Percentiles rank a stretch among this genome's conserved stretches.
Conservation (phyloP, 2,797 vertebrate species). For the Catamblyrhynchus diadema region DNA sequence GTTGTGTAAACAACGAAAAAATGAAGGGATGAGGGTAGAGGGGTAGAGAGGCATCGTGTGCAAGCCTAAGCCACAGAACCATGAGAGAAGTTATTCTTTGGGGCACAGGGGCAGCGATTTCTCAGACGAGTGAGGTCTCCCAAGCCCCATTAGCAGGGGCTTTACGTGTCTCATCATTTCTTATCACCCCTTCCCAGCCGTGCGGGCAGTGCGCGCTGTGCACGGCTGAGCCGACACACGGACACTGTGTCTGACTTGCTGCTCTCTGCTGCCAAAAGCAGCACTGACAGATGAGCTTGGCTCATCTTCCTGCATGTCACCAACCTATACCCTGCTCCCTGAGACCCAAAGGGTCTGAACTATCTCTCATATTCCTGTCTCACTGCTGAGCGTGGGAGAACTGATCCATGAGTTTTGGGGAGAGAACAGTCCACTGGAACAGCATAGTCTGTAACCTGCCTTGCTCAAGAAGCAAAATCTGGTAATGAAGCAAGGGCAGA, state of each 20-base stretch:
- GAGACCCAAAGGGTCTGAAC: background rate
- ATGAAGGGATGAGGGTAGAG: background rate
- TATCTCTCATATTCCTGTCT: background rate
- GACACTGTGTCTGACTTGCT: accelerated
- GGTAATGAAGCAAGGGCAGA: background rate
- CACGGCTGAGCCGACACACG: accelerated
- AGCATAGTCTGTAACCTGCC: background rate
- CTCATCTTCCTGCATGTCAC: background rate
- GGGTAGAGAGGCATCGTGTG: background rate
- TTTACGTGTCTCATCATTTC: too few relatives aligned
- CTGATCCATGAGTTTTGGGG: background rate
- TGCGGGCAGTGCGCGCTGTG: accelerated
- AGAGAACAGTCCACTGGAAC: background rate
- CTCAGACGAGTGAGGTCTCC: background rate
- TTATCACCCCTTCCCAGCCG: background rate
- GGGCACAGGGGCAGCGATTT: background rate
- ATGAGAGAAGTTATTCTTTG: background rate
- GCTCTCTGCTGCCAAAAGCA: background rate
- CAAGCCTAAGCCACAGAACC: accelerated
- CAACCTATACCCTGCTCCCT: background rate
- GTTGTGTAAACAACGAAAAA: background rate
- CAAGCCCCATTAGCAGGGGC: background rate
- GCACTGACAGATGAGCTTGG: background rate
- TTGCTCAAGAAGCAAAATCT: background rate
- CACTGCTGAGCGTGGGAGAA: background rate